These are phyloP conservation scores for Tryphoninae sp. DNA, from an alignment of 2,888 invertebrate species.

Conservation along the genomic window DNA sequence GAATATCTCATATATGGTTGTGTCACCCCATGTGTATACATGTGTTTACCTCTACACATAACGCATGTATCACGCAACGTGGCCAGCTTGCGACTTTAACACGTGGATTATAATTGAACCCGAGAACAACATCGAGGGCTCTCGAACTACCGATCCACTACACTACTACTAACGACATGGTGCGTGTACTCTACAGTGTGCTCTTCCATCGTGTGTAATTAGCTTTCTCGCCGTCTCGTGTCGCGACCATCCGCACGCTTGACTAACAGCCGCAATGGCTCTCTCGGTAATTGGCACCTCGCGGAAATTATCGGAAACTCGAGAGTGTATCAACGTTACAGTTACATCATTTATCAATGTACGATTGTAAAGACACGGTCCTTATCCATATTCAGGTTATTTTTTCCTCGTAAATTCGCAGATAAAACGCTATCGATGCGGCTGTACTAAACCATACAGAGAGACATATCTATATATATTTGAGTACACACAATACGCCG, in stretches of 20 bases:
- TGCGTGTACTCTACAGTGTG: background rate
- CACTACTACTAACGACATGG: too few species aligned
- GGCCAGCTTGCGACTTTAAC: conserved; percentile 42
- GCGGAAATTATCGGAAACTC: conserved; percentile 5
- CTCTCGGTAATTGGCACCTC: conserved; percentile 23
- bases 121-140: conserved; percentile 13
- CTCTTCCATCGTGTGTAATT: conserved; percentile 19
- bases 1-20: conserved; percentile 6
- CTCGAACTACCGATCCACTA: conserved; percentile 13
- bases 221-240: conserved; percentile 1
- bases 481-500: background rate
- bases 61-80: conserved; percentile 39
- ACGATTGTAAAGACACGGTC: background rate
- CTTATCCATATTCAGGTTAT: background rate
- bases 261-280: background rate
- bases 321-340: background rate
- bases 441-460: background rate
- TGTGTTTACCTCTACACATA: background rate
- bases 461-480: background rate
- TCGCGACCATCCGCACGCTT: background rate
- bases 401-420: background rate
- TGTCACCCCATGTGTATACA: background rate
- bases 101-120: conserved; percentile 60
- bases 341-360: background rate
- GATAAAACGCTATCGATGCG: background rate